Base-by-base conservation (phyloP, 2,797 vertebrate species). In the Pteropus rufus region DNA sequence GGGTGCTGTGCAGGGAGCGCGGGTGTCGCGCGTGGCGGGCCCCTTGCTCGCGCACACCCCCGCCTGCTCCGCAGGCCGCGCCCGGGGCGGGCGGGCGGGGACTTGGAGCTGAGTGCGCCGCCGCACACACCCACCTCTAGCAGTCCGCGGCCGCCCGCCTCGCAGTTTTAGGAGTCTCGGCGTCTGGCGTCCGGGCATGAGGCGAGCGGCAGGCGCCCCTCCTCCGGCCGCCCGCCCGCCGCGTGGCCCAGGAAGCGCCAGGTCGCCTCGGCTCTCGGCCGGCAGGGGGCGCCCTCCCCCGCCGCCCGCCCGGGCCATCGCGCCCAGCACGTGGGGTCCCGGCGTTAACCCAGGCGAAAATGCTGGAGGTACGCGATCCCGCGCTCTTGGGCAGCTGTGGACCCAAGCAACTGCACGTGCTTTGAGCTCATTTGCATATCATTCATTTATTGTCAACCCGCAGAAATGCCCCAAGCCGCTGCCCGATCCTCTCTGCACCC, bases 71-170 rank as follows among this genome's bases (percentile, higher is more conserved):
- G 52, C 92, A 49, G 82, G 86, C 82, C 69, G 90, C 93, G 56
- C 90, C 93, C 93, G 11, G 69, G 67, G 87, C 15, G 69, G 67
- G 87, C 44, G 75, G 67, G 49, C 54, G 26, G 64, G 65, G 93
- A 58, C 60, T 64, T 2, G 82, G 65, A 67, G 46, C 75, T 2
- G n/a, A 52, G 86, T 69, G 54, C 81, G 56, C 79, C 24, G 52
- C 73, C n/a, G 81, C 67, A 65, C 90, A 89, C 95, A 93, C 96
- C 89, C 96, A 97, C 97, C 95, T 95, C 81, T 15, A 69, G 94
- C 65, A 15, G 52, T 72, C 31, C 12, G 88, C 44, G 88, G 52
- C 91, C 80, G 69, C 67, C 16, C 21, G 92, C 86, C 85, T 86
- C 3, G 69, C 86, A 26, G 91, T 86, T 77, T 91, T 18, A 3